Percentiles rank a stretch among this genome's conserved stretches.
Conservation (phyloP, 2,888 invertebrate species). For the Plemyria rubiginata region DNA sequence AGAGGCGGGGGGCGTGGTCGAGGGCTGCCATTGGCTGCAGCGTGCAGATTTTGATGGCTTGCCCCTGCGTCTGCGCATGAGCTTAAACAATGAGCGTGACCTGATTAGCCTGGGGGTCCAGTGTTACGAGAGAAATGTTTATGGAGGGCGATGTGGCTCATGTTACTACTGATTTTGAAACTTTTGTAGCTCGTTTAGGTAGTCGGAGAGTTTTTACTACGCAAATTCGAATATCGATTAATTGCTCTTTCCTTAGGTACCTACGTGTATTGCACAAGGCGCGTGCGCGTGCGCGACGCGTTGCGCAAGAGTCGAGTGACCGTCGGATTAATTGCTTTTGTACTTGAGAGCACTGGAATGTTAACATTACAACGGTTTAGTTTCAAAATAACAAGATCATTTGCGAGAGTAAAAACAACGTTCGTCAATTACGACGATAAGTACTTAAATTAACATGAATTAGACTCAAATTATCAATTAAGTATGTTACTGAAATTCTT, state of each 20-base stretch:
- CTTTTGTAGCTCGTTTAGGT: not conserved
- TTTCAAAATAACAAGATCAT: not conserved
- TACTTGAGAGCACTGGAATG: conserved; percentile 17
- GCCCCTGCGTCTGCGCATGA: conserved; percentile 25
- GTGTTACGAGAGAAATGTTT: conserved; percentile 15
- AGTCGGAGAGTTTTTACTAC: too few relatives aligned
- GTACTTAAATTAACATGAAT: too few relatives aligned
- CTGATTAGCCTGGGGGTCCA: conserved; percentile 31
- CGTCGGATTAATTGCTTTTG: conserved; percentile 37
- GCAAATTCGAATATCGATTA: too few relatives aligned
- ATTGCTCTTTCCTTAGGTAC: not conserved
- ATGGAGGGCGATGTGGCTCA: conserved; percentile 9
- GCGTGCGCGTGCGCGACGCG: conserved; percentile 23
- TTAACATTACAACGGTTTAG: too few relatives aligned
- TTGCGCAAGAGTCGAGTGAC: conserved; percentile 34
- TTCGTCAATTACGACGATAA: too few relatives aligned
- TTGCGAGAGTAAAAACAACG: too few relatives aligned
- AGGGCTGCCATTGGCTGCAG: conserved; percentile 42
- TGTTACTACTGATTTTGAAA: conserved; percentile 8
- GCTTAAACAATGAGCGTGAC: conserved; percentile 40
- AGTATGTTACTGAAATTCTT: too few relatives aligned
- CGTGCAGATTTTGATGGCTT: conserved; percentile 29
- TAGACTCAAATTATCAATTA: too few relatives aligned
- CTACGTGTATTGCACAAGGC: conserved; percentile 20
- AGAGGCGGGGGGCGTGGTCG: conserved; percentile 44